Evolutionary conservation across 1,140 invertebrate genomes (phyloP).

Genomic region (Mesaphorura yosii): DNA sequence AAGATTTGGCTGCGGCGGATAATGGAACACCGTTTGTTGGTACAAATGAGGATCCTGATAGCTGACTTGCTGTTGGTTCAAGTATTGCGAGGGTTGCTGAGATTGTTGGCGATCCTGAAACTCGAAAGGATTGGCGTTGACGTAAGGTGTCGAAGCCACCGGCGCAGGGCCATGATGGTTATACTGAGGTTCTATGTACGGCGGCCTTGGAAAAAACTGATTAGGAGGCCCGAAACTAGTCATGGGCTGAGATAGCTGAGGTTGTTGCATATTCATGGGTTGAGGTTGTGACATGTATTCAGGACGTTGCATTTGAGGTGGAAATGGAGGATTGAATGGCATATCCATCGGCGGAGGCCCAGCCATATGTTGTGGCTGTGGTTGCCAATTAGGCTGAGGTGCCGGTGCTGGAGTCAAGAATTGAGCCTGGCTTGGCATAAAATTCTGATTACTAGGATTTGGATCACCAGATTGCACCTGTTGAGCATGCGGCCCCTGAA

Average conservation of each 20-base stretch:
- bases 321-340: slow-evolving; percentile 1
- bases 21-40: too few relatives aligned
- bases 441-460: background rate
- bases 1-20: too few relatives aligned
- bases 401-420: background rate
- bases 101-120: background rate
- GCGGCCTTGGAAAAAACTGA: too few relatives aligned
- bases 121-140: background rate
- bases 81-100: too few relatives aligned
- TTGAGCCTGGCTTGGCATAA: background rate
- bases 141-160: background rate
- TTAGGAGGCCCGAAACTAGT: too few relatives aligned
- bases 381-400: background rate
- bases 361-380: background rate
- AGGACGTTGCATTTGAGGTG: background rate
- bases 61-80: too few relatives aligned
- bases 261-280: background rate
- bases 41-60: too few relatives aligned
- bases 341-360: background rate
- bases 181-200: background rate
- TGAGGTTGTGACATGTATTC: background rate
- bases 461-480: background rate
- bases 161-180: background rate
- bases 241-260: background rate
- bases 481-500: background rate